Evolutionary conservation across 64 coral and sea anemone genomes (phyloP).

Genomic region (Stichodactyla mertensii): DNA sequence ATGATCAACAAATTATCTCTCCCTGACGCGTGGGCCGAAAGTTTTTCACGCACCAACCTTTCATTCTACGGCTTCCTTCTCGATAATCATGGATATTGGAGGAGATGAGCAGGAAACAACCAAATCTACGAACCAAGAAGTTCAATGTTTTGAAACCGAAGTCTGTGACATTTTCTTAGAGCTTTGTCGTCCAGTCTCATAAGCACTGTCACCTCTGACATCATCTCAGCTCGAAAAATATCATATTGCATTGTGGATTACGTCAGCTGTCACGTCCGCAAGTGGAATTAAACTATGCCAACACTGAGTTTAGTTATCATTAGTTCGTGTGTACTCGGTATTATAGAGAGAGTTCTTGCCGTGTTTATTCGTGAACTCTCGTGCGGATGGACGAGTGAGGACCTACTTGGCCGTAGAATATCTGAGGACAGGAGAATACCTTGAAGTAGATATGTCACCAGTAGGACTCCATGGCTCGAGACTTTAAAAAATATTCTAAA

Average conservation of each 20-base stretch:
- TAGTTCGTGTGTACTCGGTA: too few relatives aligned
- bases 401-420: too few relatives aligned
- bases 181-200: not conserved
- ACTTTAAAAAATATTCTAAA: too few relatives aligned
- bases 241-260: not conserved
- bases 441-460: too few relatives aligned
- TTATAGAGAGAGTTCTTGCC: too few relatives aligned
- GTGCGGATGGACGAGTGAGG: too few relatives aligned
- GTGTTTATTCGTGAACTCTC: not conserved
- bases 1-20: too few relatives aligned
- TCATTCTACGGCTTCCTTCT: not conserved
- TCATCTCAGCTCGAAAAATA: not conserved
- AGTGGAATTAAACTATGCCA: not conserved
- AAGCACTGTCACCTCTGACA: not conserved
- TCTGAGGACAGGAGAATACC: too few relatives aligned
- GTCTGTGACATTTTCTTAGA: slow-evolving; percentile 1
- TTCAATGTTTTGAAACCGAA: not conserved
- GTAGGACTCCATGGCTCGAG: too few relatives aligned
- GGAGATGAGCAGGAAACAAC: too few relatives aligned
- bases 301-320: not conserved
- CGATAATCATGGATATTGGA: not conserved
- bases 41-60: too few relatives aligned
- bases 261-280: not conserved
- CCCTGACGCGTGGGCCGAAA: not conserved
- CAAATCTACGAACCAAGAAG: not conserved